Conservation (phyloP, 2,888 invertebrate genomes). For the Enchytraeus crypticus region DNA sequence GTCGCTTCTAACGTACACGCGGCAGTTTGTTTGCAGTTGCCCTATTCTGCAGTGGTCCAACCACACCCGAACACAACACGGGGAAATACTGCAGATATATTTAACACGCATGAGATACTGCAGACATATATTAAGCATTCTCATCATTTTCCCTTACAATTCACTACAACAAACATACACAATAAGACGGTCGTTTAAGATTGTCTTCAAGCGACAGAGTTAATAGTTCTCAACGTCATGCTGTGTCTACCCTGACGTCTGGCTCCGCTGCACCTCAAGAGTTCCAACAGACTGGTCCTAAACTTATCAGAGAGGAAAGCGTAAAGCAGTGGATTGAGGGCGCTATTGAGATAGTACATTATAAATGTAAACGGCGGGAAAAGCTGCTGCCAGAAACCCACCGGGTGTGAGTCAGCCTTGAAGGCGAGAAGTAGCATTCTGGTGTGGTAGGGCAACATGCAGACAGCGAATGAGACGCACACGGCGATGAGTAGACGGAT, state of each 20-base stretch:
- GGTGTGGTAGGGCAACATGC: slow-evolving; percentile 78
- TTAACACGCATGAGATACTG: too few species aligned
- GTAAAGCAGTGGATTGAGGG: slow-evolving; percentile 77
- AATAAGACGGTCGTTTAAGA: too few species aligned
- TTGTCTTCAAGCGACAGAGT: slow-evolving; percentile 1
- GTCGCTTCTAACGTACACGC: too few species aligned
- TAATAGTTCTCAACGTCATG: slow-evolving; percentile 5
- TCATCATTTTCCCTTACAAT: too few species aligned
- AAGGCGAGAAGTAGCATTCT: slow-evolving; percentile 18
- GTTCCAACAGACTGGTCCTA: slow-evolving; percentile 68
- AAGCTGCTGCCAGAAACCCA: slow-evolving; percentile 29
- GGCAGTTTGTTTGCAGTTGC: too few species aligned
- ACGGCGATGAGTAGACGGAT: slow-evolving; percentile 80
- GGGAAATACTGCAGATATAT: too few species aligned
- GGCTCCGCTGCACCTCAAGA: not conserved
- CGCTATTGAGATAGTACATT: slow-evolving; percentile 79
- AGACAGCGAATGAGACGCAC: slow-evolving; percentile 76
- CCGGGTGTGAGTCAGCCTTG: not conserved
- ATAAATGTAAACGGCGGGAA: slow-evolving; percentile 65
- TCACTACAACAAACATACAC: too few species aligned
- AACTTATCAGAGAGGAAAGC: slow-evolving; percentile 75
- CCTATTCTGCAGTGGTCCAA: too few species aligned
- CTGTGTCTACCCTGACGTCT: not conserved
- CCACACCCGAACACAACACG: too few species aligned
- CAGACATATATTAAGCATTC: too few species aligned